phyloP scores from a whole-genome alignment of 2,888 invertebrate genomes.

The Liposcelis brunnea region DNA sequence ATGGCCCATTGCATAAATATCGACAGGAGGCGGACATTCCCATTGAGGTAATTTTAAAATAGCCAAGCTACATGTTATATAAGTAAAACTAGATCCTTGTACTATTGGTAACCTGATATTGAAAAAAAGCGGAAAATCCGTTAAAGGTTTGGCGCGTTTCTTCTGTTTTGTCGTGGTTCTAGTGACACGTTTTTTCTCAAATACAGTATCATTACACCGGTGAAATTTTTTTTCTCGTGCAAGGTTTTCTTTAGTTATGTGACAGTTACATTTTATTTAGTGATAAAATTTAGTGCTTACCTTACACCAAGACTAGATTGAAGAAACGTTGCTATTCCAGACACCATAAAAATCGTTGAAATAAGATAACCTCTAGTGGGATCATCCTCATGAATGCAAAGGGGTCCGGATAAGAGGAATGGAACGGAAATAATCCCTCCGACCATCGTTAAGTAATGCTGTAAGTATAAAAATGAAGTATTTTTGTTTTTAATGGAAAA shows the following conservation, averaged over 20 bases:
- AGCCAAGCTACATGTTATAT: slow-evolving; percentile 36
- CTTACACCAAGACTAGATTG: slow-evolving; percentile 58
- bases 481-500: background rate
- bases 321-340: slow-evolving; percentile 56
- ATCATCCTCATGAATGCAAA: slow-evolving; percentile 60
- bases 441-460: slow-evolving; percentile 74
- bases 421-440: slow-evolving; percentile 71
- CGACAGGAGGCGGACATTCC: slow-evolving; percentile 42
- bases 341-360: slow-evolving; percentile 68
- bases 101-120: slow-evolving; percentile 44
- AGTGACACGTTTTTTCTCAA: too few relatives aligned
- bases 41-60: slow-evolving; percentile 52
- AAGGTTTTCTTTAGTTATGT: too few relatives aligned
- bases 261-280: background rate
- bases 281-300: slow-evolving; percentile 18
- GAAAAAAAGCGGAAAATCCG: background rate
- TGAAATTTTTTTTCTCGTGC: too few relatives aligned
- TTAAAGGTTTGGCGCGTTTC: background rate
- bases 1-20: slow-evolving; percentile 34
- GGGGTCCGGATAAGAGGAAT: slow-evolving; percentile 59
- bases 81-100: slow-evolving; percentile 26
- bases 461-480: slow-evolving; percentile 17
- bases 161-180: background rate
- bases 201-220: too few relatives aligned
- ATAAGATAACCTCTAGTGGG: slow-evolving; percentile 58